These are phyloP conservation scores for Ennomos erosarius DNA, from an alignment of 2,888 invertebrate species.

Conservation along the genomic window DNA sequence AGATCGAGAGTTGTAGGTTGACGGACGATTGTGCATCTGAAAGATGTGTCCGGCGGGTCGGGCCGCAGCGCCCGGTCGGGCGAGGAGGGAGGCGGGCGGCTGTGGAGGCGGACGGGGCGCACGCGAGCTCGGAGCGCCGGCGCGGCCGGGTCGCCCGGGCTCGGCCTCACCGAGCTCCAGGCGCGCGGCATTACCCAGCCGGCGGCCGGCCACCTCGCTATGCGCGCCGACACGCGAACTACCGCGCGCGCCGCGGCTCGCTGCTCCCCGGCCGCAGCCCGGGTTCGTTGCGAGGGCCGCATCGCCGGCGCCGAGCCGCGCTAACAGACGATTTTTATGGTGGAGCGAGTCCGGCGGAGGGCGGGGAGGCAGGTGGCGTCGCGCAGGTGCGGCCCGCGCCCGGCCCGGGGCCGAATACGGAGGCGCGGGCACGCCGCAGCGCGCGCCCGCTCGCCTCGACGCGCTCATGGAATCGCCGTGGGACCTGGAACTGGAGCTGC, in stretches of 20 bases:
- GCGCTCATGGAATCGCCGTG: constrained; percentile 83
- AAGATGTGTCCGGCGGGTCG: constrained; percentile 71
- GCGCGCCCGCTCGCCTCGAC: constrained; percentile 71
- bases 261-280: constrained; percentile 68
- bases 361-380: constrained; percentile 75
- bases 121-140: constrained; percentile 76
- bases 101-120: constrained; percentile 63
- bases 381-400: constrained; percentile 78
- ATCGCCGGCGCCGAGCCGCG: constrained; percentile 70
- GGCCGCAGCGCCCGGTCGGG: constrained; percentile 51
- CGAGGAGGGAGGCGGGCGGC: constrained; percentile 54
- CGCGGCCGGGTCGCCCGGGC: constrained; percentile 79
- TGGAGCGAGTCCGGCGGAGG: constrained; percentile 68
- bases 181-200: constrained; percentile 77
- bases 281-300: constrained; percentile 74
- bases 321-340: constrained; percentile 72
- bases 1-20: constrained; percentile 69
- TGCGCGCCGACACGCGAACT: constrained; percentile 65
- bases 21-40: constrained; percentile 77
- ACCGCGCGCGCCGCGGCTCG: constrained; percentile 68
- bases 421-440: constrained; percentile 72
- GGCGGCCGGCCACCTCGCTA: constrained; percentile 70
- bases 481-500: constrained; percentile 93
- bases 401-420: constrained; percentile 74
- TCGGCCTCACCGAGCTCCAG: constrained; percentile 61